A percentile compares a stretch with the other conserved stretches of the same genome.
These are phyloP conservation scores for Bembecia ichneumoniformis DNA, from an alignment of 2,888 invertebrate species.

Conservation along the genomic window DNA sequence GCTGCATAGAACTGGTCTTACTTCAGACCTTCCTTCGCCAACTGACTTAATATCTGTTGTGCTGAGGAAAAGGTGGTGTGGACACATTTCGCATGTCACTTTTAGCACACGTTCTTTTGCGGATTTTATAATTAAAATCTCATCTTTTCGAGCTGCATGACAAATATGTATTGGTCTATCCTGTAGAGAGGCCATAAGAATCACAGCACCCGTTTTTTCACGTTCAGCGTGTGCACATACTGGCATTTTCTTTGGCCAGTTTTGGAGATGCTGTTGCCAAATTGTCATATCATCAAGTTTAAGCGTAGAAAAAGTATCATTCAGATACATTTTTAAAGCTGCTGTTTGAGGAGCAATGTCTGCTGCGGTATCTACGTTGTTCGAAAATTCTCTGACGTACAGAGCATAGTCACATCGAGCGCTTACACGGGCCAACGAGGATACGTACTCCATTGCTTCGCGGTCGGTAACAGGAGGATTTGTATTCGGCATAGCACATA, in stretches of 20 bases:
- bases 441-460: slow-evolving; percentile 81
- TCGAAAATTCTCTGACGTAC: slow-evolving; percentile 91
- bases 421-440: slow-evolving; percentile 85
- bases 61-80: slow-evolving; percentile 96
- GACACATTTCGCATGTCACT: slow-evolving; percentile 98
- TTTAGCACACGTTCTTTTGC: slow-evolving; percentile 92
- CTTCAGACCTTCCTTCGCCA: slow-evolving; percentile 82
- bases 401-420: slow-evolving; percentile 97
- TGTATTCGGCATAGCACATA: slow-evolving; percentile 99
- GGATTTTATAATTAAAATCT: slow-evolving; percentile 89
- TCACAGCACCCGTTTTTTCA: slow-evolving; percentile 94
- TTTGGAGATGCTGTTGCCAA: slow-evolving; percentile 94
- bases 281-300: slow-evolving; percentile 87
- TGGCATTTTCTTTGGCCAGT: slow-evolving; percentile 93
- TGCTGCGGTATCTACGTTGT: slow-evolving; percentile 80
- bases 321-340: slow-evolving; percentile 98
- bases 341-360: slow-evolving; percentile 87
- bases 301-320: slow-evolving; percentile 95
- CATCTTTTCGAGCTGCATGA: slow-evolving; percentile 96
- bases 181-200: slow-evolving; percentile 88
- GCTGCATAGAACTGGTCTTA: slow-evolving; percentile 87
- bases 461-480: slow-evolving; percentile 91
- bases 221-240: slow-evolving; percentile 97
- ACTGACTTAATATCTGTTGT: slow-evolving; percentile 81
- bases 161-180: slow-evolving; percentile 95